These are phyloP conservation scores for Piscicola geometra DNA, from an alignment of 2,888 invertebrate genomes.

Conservation along the genomic window DNA sequence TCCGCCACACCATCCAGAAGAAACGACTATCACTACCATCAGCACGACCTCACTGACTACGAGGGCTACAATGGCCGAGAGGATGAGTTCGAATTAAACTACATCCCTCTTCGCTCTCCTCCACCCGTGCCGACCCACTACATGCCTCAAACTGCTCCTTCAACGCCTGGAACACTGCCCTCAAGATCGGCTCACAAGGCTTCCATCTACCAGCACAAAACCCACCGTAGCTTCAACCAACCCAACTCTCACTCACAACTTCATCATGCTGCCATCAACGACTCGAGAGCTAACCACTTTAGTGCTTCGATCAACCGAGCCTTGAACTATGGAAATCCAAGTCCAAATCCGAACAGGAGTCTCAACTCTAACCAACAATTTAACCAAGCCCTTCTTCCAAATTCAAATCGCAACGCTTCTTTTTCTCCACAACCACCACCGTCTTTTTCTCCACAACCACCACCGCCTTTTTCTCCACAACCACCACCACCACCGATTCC, in stretches of 20 bases:
- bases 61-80: not conserved
- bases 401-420: too few relatives aligned
- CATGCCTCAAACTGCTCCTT: not conserved
- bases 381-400: too few relatives aligned
- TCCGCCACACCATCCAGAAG: not conserved
- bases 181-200: too few relatives aligned
- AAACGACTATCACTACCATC: not conserved
- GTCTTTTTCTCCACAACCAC: not conserved
- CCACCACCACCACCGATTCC: not conserved
- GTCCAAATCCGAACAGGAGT: too few relatives aligned
- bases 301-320: too few relatives aligned
- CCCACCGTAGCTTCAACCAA: not conserved
- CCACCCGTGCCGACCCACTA: not conserved
- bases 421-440: too few relatives aligned
- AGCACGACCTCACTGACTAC: conserved; percentile 1
- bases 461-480: not conserved
- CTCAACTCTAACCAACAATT: too few relatives aligned
- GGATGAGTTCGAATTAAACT: conserved; percentile 5
- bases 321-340: too few relatives aligned
- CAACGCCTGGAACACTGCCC: not conserved
- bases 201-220: too few relatives aligned
- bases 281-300: too few relatives aligned
- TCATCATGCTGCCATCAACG: not conserved
- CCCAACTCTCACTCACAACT: not conserved
- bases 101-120: not conserved